Percentiles rank a stretch among this genome's conserved stretches.
phyloP scores from a whole-genome alignment of 2,888 invertebrate species.

The Stenichneumon culpator region DNA sequence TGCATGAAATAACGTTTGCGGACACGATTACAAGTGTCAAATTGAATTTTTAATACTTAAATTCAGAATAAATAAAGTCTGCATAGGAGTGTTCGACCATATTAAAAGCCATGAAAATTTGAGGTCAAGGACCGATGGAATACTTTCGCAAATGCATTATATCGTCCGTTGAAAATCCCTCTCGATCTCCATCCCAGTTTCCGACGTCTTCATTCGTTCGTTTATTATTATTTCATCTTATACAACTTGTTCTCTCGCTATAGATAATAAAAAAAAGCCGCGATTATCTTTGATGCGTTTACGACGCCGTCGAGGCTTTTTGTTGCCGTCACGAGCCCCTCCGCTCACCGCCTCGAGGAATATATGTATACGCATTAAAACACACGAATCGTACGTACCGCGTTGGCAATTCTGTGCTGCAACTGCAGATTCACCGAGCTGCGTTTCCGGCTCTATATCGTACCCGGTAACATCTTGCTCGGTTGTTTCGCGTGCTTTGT shows the following conservation, averaged over 20 bases:
- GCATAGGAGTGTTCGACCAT: too few relatives aligned
- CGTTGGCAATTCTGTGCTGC: constrained; percentile 18
- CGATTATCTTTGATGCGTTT: too few relatives aligned
- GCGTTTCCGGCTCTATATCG: constrained; percentile 49
- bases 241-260: neutral
- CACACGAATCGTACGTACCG: neutral
- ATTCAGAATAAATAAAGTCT: too few relatives aligned
- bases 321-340: too few relatives aligned
- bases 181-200: neutral
- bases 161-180: neutral
- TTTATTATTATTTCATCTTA: neutral
- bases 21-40: too few relatives aligned
- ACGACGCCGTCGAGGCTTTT: too few relatives aligned
- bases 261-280: neutral
- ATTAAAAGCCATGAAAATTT: too few relatives aligned
- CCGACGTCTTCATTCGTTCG: neutral
- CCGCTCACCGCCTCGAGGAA: neutral
- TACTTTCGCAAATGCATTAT: too few relatives aligned
- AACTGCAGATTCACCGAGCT: constrained; percentile 30
- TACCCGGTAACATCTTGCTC: constrained; percentile 52
- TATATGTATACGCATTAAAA: neutral
- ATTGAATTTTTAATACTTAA: too few relatives aligned
- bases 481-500: constrained; percentile 31
- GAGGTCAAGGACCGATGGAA: too few relatives aligned
- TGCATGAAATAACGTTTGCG: too few relatives aligned